Percentiles rank a stretch among this genome's conserved stretches.
Evolutionary conservation across 2,888 invertebrate genomes (phyloP).

Genomic region (Eupithecia pulchellata): DNA sequence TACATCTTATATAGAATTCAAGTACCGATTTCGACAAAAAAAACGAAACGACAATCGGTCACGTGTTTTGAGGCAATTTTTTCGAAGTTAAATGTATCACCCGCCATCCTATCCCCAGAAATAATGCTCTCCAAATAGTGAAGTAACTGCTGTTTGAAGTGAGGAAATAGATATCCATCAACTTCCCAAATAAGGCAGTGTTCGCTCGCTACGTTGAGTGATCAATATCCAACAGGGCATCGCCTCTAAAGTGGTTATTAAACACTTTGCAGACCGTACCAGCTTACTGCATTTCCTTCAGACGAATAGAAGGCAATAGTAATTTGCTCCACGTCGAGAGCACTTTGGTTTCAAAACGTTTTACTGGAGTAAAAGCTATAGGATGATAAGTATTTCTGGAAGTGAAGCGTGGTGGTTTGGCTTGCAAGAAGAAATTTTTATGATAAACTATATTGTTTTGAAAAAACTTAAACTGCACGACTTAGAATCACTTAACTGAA

Average conservation of each 20-base stretch:
- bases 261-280: not conserved
- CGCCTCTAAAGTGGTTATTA: not conserved
- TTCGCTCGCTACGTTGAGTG: not conserved
- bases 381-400: not conserved
- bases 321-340: not conserved
- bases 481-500: too few relatives aligned
- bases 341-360: conserved; percentile 13
- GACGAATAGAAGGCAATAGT: conserved; percentile 9
- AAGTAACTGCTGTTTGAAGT: not conserved
- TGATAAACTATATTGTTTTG: too few relatives aligned
- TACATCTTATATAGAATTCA: too few relatives aligned
- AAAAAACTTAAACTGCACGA: too few relatives aligned
- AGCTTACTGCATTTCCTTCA: not conserved
- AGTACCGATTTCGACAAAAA: too few relatives aligned
- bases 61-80: too few relatives aligned
- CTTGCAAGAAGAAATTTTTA: not conserved
- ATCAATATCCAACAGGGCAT: conserved; percentile 1
- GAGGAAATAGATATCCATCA: not conserved
- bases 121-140: not conserved
- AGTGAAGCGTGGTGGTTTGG: not conserved
- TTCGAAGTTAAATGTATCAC: not conserved
- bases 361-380: conserved; percentile 1
- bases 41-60: too few relatives aligned
- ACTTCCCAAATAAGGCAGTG: not conserved
- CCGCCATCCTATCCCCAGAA: not conserved